Evolutionary conservation across 2,888 invertebrate genomes (phyloP), one percentile per base, ranked within the genome.

Genomic region (Eremobia ochroleuca): DNA sequence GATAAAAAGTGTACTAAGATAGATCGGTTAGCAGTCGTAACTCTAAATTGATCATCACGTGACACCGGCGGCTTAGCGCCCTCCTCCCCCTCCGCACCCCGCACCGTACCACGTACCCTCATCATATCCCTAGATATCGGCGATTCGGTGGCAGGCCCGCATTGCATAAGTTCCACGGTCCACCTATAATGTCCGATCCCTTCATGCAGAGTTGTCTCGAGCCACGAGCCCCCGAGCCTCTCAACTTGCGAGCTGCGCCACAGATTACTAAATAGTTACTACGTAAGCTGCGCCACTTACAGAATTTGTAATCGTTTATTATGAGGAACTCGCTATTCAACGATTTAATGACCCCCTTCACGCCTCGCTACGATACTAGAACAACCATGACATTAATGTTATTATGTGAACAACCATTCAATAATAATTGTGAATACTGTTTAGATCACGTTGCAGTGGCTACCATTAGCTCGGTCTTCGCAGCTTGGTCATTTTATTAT

Each of bases 31-130:
- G 89, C 87, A 89, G 90, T 91, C 91, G 92, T 92, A 92, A 94
- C 92, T 93, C 91, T 87, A 90, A 93, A 93, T 92, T 92, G 93
- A 93, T 94, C 91, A 91, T 90, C 91, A 90, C 90, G 92, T 91
- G 93, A 91, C 92, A 91, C 87, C 82, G 87, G 87, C 74, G 88
- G 91, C 90, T 92, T 88, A 90, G 78, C 85, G 69, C 87, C 85
- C 85, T 65, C 77, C 70, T n/a, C 82, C 55, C 69, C 15, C 52
- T 77, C 62, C 72, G 18, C 66, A 46, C 55, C 55, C 70, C 73
- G 71, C 82, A 76, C 79, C 78, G 40, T 69, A 58, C 80, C 79
- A 74, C 71, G 4, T 73, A 18, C 31, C 75, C 73, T 89, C 89
- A 87, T 89, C 89, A 87, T 91, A 90, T 91, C 88, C 87, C 87